Evolutionary conservation across 23 tunicate species (phyloP), one percentile per base, ranked within the genome.

Genomic region (Pegea sp.): DNA sequence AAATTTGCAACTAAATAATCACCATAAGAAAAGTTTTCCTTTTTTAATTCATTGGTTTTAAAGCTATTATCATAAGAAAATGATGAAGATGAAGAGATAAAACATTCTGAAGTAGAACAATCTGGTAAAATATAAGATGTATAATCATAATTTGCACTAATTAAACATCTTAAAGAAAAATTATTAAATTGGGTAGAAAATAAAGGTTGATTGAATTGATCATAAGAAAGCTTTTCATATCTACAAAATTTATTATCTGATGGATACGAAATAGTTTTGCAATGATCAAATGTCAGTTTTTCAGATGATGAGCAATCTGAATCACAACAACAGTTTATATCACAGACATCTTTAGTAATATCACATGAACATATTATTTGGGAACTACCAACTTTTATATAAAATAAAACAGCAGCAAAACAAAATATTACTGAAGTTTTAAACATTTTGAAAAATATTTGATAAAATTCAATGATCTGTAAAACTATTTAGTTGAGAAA

Each of bases 271-370:
- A 69, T 67, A 30, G 51, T 58, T 18, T 34, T 52, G 32, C 78
- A 73, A 28, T 42, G 31, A 16, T 59, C 52, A 46, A 84, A 84
- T 5, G 72, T 48, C 20, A 26, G 43, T 13, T 34, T 59, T 11
- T 67, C 71, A n/a, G 31, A 64, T 13, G 52, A 20, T 7, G 67
- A 59, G 58, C 78, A 69, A 20, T 65, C 72, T 50, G 68, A 27
- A 56, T 84, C 95, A 74, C 95, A 84, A 52, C 95, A 84, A 42
- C 95, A 84, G 43, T 84, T 68, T 2, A 57, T 76, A 25, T 84
- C 84, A 63, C 95, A 84, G 1, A 43, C 2, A 0, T 28, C 46
- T 26, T 28, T 24, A 0, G 53, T 63, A 16, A 74, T 44, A 64
- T 84, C 72, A 63, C 95, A 84, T 13, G 56, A 33, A 42, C 93